Conservation (phyloP, 2,888 invertebrate species). For the Acrobeloides nanus region DNA sequence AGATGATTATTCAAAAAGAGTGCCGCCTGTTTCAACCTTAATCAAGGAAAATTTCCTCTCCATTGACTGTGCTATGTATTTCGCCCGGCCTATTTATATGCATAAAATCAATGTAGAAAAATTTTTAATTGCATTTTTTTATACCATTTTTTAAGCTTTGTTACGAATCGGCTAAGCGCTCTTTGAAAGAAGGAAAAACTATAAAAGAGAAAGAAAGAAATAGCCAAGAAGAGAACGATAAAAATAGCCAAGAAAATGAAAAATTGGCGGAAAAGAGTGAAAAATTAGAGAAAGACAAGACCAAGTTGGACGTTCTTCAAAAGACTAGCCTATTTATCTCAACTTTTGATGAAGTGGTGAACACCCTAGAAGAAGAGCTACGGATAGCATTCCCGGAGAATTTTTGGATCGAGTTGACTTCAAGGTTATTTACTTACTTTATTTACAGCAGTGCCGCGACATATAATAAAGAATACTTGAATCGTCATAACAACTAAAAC, state of each 20-base stretch:
- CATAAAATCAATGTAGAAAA: conserved; percentile 12
- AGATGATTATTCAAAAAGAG: conserved; percentile 70
- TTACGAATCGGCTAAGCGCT: conserved; percentile 7
- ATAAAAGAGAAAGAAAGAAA: conserved; percentile 19
- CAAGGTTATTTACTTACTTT: conserved; percentile 11
- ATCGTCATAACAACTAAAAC: too few relatives aligned
- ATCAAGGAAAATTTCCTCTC: conserved; percentile 78
- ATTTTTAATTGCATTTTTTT: background rate
- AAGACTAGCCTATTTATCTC: conserved; percentile 18
- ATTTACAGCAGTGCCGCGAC: too few relatives aligned
- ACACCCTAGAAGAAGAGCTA: conserved; percentile 29
- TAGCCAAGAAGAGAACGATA: too few relatives aligned
- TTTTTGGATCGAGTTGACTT: conserved; percentile 77
- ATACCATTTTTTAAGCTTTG: conserved; percentile 5
- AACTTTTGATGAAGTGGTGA: conserved; percentile 16
- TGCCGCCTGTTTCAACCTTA: conserved; percentile 33
- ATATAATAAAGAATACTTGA: too few relatives aligned
- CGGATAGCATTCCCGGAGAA: conserved; percentile 49
- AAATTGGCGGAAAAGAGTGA: too few relatives aligned
- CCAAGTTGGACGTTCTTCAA: conserved; percentile 4
- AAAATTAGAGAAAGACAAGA: conserved; percentile 11
- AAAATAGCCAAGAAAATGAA: too few relatives aligned
- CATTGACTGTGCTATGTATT: conserved; percentile 92
- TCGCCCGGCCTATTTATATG: conserved; percentile 55
- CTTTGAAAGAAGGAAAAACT: conserved; percentile 28